phyloP scores from a whole-genome alignment of 2,113 vertebrate genomes.

The Bubo bubo region DNA sequence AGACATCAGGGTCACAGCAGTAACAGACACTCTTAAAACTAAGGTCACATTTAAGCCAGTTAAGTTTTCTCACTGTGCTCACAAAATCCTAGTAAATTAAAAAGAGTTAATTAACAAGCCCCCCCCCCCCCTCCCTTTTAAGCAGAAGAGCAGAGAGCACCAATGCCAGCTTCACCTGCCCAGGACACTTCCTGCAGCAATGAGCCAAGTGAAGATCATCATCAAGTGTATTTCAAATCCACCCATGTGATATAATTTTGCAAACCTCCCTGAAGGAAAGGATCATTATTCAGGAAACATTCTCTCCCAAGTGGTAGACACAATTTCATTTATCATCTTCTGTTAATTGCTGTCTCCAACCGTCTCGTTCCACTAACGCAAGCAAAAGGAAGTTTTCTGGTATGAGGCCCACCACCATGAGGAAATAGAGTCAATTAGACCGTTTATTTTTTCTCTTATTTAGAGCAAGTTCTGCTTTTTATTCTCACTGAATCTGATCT shows the following conservation, averaged over 20 bases:
- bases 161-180: background rate
- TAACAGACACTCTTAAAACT: background rate
- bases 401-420: background rate
- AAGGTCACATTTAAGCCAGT: background rate
- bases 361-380: accelerated
- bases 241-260: background rate
- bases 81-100: background rate
- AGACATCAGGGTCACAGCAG: background rate
- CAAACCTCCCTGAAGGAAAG: background rate
- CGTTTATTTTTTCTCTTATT: background rate
- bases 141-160: background rate
- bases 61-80: background rate
- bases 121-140: no score
- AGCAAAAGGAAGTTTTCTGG: background rate
- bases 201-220: background rate
- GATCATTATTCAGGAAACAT: background rate
- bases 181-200: accelerated
- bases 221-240: accelerated
- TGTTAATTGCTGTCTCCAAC: background rate
- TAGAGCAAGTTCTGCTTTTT: background rate
- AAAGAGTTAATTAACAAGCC: background rate
- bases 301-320: background rate
- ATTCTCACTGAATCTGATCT: background rate
- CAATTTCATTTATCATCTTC: background rate
- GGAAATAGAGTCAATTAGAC: background rate